A percentile compares a stretch with the other conserved stretches of the same genome.
Conservation (phyloP, 2,888 invertebrate species). For the Cerastis rubricosa region DNA sequence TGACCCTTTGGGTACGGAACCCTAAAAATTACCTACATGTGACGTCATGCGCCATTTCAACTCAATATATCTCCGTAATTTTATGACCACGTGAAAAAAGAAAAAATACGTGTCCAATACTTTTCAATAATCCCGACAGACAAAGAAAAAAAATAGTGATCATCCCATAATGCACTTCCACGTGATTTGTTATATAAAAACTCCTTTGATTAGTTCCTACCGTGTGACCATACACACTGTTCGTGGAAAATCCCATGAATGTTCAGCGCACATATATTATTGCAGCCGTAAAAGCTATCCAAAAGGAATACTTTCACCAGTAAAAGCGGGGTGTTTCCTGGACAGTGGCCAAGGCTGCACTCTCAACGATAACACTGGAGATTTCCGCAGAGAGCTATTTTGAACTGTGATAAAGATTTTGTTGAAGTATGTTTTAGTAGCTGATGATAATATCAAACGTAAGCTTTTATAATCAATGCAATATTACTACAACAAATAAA, state of each 20-base stretch:
- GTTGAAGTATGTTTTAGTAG: slow-evolving; percentile 29
- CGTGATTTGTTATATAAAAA: slow-evolving; percentile 40
- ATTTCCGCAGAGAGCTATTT: slow-evolving; percentile 43
- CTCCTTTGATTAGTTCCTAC: slow-evolving; percentile 22
- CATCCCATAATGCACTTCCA: no score
- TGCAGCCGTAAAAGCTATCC: slow-evolving; percentile 40
- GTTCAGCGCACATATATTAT: slow-evolving; percentile 34
- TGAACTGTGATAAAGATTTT: slow-evolving; percentile 29
- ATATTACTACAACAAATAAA: neutral
- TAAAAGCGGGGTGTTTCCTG: slow-evolving; percentile 67
- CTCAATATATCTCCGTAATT: no score
- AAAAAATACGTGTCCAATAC: no score
- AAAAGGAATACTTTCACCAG: slow-evolving; percentile 72
- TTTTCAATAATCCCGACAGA: no score
- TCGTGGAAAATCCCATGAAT: slow-evolving; percentile 4
- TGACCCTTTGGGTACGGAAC: no score
- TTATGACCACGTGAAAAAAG: no score
- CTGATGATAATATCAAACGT: slow-evolving; percentile 7
- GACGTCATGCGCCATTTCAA: no score
- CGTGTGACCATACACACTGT: neutral
- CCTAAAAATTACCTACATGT: no score
- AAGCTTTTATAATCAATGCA: neutral
- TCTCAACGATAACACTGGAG: slow-evolving; percentile 59
- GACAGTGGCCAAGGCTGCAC: slow-evolving; percentile 73
- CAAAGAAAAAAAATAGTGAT: no score